These are phyloP conservation scores for Lordiphosa clarofinis DNA, from an alignment of 1,140 invertebrate genomes.

Conservation along the genomic window DNA sequence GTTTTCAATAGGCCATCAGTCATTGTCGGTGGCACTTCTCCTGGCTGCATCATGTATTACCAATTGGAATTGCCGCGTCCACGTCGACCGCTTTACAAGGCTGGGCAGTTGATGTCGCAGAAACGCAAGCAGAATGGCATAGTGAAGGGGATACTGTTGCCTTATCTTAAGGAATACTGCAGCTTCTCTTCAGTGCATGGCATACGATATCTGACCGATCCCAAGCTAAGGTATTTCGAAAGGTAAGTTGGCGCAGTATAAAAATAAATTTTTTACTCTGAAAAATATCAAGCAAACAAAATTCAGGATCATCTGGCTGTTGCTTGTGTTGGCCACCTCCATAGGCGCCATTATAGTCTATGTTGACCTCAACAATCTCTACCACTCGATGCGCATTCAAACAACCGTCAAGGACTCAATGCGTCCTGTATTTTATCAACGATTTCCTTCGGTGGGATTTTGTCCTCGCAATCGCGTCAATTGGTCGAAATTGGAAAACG, in stretches of 20 bases:
- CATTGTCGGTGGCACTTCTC: constrained; percentile 15
- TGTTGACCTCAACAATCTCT: constrained; percentile 47
- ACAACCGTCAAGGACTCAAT: constrained; percentile 65
- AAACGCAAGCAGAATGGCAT: background rate
- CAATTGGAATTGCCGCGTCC: constrained; percentile 46
- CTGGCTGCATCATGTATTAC: constrained; percentile 41
- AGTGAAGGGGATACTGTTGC: constrained; percentile 7
- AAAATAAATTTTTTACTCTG: too few relatives aligned
- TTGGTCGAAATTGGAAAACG: constrained; percentile 27
- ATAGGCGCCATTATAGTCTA: constrained; percentile 53
- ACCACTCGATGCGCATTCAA: constrained; percentile 47
- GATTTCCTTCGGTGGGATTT: constrained; percentile 60
- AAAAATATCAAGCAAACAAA: too few relatives aligned
- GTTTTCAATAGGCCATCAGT: constrained; percentile 32
- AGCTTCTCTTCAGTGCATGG: constrained; percentile 55
- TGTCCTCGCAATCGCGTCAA: constrained; percentile 57
- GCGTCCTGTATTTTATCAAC: constrained; percentile 45
- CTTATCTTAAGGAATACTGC: constrained; percentile 63
- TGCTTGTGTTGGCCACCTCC: constrained; percentile 54
- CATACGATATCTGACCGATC: constrained; percentile 57
- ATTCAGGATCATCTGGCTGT: constrained; percentile 58
- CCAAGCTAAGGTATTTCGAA: constrained; percentile 53
- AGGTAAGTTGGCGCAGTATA: too few relatives aligned
- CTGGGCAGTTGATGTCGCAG: constrained; percentile 2
- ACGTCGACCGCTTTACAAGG: constrained; percentile 35